Percentiles rank a stretch among this genome's conserved stretches.
Conservation (phyloP, 2,797 vertebrate species). For the Notamacropus eugenii region DNA sequence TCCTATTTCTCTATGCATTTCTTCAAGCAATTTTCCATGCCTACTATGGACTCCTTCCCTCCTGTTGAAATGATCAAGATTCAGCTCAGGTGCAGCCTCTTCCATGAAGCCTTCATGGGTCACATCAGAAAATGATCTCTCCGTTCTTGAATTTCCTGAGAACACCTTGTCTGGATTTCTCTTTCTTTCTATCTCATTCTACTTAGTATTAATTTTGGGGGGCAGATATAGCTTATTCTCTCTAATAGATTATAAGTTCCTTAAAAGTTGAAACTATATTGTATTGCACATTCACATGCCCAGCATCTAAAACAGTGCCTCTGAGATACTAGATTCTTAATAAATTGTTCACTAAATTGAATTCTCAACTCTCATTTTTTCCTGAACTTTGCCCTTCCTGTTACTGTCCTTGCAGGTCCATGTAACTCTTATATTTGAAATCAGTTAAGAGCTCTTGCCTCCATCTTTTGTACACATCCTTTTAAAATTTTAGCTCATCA, state of each 20-base stretch:
- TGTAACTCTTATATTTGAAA: background rate
- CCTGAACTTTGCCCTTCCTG: background rate
- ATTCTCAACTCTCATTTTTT: background rate
- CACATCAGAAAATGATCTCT: background rate
- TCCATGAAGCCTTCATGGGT: background rate
- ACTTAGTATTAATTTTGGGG: background rate
- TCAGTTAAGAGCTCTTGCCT: background rate
- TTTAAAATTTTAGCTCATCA: background rate
- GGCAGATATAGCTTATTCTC: background rate
- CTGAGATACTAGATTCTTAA: background rate
- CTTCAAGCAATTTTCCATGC: background rate
- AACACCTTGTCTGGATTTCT: background rate
- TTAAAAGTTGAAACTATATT: background rate
- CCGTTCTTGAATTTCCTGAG: background rate
- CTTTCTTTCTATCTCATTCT: background rate
- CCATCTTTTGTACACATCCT: background rate
- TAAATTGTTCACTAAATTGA: background rate
- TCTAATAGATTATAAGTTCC: background rate
- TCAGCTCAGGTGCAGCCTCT: background rate
- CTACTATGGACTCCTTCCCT: background rate
- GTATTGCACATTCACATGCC: background rate
- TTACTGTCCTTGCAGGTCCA: background rate
- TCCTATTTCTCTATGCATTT: background rate
- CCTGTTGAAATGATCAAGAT: background rate
- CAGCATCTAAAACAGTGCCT: background rate